Conservation (phyloP, 2,797 vertebrate species). For the Echiichthys vipera region DNA sequence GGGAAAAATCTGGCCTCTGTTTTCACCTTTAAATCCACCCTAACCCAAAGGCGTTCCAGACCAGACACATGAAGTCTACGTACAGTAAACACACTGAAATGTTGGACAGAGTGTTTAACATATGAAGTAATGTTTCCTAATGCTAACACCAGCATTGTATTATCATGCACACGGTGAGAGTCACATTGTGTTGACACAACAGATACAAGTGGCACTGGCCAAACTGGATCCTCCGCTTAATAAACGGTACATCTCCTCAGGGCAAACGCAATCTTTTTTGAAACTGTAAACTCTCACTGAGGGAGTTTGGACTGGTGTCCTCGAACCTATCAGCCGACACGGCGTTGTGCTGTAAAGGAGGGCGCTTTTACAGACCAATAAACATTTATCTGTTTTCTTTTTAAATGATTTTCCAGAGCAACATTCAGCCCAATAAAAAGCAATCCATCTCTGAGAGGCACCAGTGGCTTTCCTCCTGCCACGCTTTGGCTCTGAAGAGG, state of each 20-base stretch:
- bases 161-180: not conserved
- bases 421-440: constrained; percentile 60
- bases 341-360: constrained; percentile 10
- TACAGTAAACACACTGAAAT: too few species aligned
- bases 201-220: not conserved
- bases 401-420: constrained; percentile 57
- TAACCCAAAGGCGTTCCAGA: not conserved
- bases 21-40: too few species aligned
- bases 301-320: constrained; percentile 23
- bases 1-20: too few species aligned
- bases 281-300: not conserved
- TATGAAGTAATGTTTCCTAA: not conserved
- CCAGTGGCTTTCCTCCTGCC: not conserved
- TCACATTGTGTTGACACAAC: constrained; percentile 36
- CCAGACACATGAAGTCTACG: not conserved
- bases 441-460: constrained; percentile 16
- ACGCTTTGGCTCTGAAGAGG: constrained; percentile 17
- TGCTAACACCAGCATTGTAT: not conserved
- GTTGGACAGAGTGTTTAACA: too few species aligned
- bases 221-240: constrained; percentile 32
- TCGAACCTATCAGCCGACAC: constrained; percentile 18
- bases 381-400: constrained; percentile 62
- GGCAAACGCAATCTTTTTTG: not conserved
- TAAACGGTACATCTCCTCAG: not conserved
- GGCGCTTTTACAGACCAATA: constrained; percentile 53